Evolutionary conservation across 2,113 vertebrate species (phyloP).

Genomic region (Nothocercus julius): DNA sequence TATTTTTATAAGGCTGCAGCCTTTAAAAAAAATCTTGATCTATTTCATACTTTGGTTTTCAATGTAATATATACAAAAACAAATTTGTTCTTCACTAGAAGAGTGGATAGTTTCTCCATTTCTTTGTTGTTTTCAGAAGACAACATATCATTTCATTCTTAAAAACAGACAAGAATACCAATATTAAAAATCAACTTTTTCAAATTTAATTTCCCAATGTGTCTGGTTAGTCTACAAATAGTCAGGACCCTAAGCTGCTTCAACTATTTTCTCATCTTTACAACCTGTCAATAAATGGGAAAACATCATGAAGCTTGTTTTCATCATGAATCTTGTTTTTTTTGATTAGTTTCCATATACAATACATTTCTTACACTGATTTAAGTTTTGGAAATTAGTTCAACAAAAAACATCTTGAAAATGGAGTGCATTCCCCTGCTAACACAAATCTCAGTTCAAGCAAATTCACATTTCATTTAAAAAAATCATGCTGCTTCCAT

Average conservation of each 20-base stretch:
- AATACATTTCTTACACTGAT: not conserved
- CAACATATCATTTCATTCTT: not conserved
- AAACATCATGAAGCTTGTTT: conserved; percentile 7
- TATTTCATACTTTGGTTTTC: not conserved
- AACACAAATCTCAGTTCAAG: conserved; percentile 5
- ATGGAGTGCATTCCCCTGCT: not conserved
- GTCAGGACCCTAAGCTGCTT: conserved; percentile 87
- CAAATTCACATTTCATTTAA: not conserved
- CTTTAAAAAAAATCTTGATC: too few species aligned
- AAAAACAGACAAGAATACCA: not conserved
- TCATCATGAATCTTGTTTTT: not conserved
- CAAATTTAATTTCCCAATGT: conserved; percentile 83
- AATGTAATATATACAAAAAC: not conserved
- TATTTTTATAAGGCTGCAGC: too few species aligned
- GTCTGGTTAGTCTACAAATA: conserved; percentile 89
- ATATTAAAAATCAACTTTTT: conserved; percentile 82
- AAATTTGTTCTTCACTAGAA: too few species aligned
- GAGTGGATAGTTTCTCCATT: not conserved
- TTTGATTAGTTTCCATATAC: not conserved
- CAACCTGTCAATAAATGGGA: conserved; percentile 83
- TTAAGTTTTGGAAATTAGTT: not conserved
- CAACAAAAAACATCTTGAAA: not conserved
- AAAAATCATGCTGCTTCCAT: conserved; percentile 43
- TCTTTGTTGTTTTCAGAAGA: not conserved
- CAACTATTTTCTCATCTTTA: conserved; percentile 95